A percentile compares a stretch with the other conserved stretches of the same genome.
Conservation (phyloP, 2,797 vertebrate genomes). For the Sciurus vulgaris region DNA sequence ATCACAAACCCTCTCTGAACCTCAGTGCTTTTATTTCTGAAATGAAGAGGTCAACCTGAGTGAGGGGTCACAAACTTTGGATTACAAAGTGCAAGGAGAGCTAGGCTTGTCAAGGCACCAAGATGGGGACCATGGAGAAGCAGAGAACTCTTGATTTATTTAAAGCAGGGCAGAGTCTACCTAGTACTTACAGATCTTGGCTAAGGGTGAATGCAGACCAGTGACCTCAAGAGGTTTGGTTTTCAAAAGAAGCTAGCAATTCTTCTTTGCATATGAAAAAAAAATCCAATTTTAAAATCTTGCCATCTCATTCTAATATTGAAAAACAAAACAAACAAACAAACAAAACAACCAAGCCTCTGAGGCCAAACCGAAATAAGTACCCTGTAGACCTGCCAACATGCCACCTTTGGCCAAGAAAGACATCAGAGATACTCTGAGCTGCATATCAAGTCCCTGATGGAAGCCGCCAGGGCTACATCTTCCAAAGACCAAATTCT, state of each 20-base stretch:
- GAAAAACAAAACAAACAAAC: not conserved
- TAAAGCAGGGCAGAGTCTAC: not conserved
- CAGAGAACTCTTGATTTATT: not conserved
- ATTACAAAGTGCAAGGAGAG: not conserved
- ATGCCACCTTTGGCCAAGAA: not conserved
- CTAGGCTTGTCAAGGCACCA: not conserved
- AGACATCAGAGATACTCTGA: not conserved
- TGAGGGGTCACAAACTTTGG: not conserved
- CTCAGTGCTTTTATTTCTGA: not conserved
- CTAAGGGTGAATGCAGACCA: not conserved
- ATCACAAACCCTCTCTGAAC: not conserved
- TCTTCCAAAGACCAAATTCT: slow-evolving; percentile 20
- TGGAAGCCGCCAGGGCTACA: rapidly evolving
- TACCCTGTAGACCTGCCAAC: not conserved
- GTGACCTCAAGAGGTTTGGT: not conserved
- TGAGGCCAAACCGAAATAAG: not conserved
- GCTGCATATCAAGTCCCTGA: not conserved
- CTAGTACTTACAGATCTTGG: not conserved
- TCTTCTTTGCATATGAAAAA: not conserved
- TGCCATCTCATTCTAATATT: slow-evolving; percentile 53
- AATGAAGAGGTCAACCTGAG: not conserved
- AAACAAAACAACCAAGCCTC: not conserved
- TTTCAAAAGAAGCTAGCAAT: slow-evolving; percentile 39
- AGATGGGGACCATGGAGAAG: not conserved
- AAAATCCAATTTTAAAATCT: slow-evolving; percentile 20